These are phyloP conservation scores for Acromyrmex heyeri DNA, from an alignment of 1,140 invertebrate species.

Conservation along the genomic window DNA sequence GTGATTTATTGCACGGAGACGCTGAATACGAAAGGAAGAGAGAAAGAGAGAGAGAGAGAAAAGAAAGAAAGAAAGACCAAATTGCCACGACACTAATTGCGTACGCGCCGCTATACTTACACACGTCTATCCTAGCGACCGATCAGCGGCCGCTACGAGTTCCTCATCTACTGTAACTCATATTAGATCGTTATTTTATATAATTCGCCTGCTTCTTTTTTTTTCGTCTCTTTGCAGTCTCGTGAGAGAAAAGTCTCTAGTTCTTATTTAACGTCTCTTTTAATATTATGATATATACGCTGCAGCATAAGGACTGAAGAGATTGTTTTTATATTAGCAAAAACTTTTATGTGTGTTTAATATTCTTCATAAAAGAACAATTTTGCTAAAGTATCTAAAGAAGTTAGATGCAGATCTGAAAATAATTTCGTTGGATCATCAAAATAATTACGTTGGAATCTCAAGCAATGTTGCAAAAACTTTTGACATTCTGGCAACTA, in stretches of 20 bases:
- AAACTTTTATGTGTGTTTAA: neutral
- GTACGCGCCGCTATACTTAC: constrained; percentile 61
- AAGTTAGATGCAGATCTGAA: too few relatives aligned
- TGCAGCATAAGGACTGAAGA: neutral
- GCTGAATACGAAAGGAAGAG: constrained; percentile 51
- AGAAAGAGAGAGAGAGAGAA: neutral
- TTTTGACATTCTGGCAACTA: too few relatives aligned
- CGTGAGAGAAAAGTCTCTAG: neutral
- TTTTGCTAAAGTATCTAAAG: too few relatives aligned
- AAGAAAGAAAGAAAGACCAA: constrained; percentile 30
- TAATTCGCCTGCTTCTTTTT: neutral
- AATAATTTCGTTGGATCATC: too few relatives aligned
- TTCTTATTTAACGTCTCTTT: constrained; percentile 12
- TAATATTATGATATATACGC: neutral
- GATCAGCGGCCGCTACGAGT: constrained; percentile 55
- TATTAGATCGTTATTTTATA: constrained; percentile 47
- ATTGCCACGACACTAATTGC: constrained; percentile 69
- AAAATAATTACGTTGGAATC: too few relatives aligned
- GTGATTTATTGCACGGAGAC: constrained; percentile 67
- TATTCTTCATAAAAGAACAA: neutral
- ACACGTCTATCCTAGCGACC: constrained; percentile 32
- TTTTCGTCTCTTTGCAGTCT: neutral
- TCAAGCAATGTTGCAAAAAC: too few relatives aligned
- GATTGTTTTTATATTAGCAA: constrained; percentile 6
- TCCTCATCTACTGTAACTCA: constrained; percentile 43